Conservation (phyloP, 2,113 vertebrate genomes). For the Telmatochromis sp. region DNA sequence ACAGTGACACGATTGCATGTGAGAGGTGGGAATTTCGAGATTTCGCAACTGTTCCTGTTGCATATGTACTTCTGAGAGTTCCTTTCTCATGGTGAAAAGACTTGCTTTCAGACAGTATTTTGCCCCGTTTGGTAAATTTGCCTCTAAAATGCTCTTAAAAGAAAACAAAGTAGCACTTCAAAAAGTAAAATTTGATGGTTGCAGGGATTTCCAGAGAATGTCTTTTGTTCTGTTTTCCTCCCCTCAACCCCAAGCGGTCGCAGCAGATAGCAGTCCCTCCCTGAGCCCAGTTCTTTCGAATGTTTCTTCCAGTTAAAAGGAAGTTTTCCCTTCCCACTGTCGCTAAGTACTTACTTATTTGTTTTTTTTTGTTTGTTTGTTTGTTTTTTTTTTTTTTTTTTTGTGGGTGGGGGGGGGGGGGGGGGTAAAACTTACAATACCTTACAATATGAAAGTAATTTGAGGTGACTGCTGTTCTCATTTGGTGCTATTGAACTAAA, state of each 20-base stretch:
- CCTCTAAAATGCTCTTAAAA: background rate
- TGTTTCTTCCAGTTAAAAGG: background rate
- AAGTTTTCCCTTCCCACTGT: background rate
- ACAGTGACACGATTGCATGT: background rate
- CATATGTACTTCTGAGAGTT: background rate
- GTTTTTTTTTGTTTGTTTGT: rapidly evolving
- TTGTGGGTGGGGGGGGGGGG: too few species aligned
- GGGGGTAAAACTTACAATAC: rapidly evolving
- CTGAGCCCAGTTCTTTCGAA: background rate
- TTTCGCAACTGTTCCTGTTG: background rate
- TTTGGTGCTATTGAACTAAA: background rate
- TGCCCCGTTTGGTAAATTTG: background rate
- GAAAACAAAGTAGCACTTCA: background rate
- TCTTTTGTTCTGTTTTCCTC: background rate
- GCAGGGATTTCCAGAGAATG: background rate
- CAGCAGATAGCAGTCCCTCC: background rate
- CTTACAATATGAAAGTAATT: background rate
- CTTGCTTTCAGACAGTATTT: background rate
- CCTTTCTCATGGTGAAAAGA: background rate
- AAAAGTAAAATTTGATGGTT: background rate
- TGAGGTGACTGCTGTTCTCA: background rate
- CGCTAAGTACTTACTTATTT: background rate
- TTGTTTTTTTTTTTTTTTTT: too few species aligned
- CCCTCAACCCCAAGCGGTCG: background rate
- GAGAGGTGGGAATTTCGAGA: background rate